phyloP scores from a whole-genome alignment of 2,113 vertebrate species.

The Riparia riparia region DNA sequence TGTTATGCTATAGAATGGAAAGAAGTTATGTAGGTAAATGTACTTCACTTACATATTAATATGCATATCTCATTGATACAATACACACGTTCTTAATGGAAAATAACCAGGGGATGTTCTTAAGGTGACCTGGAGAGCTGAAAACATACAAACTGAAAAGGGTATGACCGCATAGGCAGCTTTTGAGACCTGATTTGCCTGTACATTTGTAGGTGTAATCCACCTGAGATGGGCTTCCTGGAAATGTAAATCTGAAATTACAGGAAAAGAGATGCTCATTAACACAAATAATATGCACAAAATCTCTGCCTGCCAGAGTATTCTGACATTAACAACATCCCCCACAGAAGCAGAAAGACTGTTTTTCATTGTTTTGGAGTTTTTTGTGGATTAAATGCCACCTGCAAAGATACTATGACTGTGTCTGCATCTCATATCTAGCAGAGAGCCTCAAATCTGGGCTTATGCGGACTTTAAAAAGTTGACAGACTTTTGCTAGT shows the following conservation, averaged over 20 bases:
- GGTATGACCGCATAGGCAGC: background rate
- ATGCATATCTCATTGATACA: background rate
- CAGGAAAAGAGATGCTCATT: background rate
- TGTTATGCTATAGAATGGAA: background rate
- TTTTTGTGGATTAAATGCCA: background rate
- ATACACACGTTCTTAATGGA: background rate
- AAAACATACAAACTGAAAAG: background rate
- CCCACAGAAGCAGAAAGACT: background rate
- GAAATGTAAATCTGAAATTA: background rate
- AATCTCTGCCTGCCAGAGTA: background rate
- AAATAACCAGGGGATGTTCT: background rate
- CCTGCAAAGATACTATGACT: accelerated
- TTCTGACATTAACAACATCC: background rate
- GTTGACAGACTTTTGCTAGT: background rate
- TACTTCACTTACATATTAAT: background rate
- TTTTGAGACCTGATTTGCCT: background rate
- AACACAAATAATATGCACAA: background rate
- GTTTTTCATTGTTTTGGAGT: accelerated
- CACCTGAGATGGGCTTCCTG: background rate
- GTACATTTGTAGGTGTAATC: background rate
- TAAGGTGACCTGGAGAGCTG: background rate
- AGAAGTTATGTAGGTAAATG: background rate
- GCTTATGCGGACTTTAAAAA: background rate
- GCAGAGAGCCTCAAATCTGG: background rate
- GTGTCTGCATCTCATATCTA: background rate